Base-by-base conservation (phyloP, 1,140 invertebrate genomes). In the Drosophila nasuta region DNA sequence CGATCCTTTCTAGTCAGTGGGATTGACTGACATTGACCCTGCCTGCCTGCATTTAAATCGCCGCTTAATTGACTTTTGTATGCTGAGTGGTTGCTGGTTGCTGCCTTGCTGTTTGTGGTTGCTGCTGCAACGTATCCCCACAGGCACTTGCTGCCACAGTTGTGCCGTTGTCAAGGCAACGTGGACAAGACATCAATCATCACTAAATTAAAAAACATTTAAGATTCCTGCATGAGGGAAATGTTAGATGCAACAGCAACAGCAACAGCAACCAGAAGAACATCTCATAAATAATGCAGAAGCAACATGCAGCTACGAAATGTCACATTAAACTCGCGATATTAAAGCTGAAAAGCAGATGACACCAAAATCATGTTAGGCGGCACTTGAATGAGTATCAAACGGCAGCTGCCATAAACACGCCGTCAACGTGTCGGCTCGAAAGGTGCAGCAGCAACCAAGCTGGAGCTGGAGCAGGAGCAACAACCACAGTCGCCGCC, bases 301-400 rank as follows among this genome's bases (percentile, higher is more conserved):
- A 73, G 69, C 64, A 71, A 74, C 46, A 59, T 67, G 70, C 71
- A 58, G 70, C 72, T 71, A 77, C 69, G 33, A 89, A 89, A 89
- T 90, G 85, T 89, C 85, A 89, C 85, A 89, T 89, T 89, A 89
- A 89, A 89, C 85, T 85, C 78, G 81, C 86, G 65, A 89, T 89
- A 89, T 89, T 89, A 79, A 89, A 89, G 85, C 85, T 89, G 85
- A 89, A 89, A 89, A 89, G 85, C 86, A 89, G 85, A 89, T 89
- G 85, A 89, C 85, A 89, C 85, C 85, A 81, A 89, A 89, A 89
- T 89, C 85, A 89, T 89, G 85, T 89, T 89, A 81, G 85, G 85
- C 85, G 85, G 85, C 85, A 89, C 85, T 89, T 89, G 85, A 89
- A 89, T 89, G 85, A 89, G 81, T 90, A 89, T 89, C 85, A 89